phyloP scores from a whole-genome alignment of 1,140 invertebrate species.

The Bathynomus jamesi region DNA sequence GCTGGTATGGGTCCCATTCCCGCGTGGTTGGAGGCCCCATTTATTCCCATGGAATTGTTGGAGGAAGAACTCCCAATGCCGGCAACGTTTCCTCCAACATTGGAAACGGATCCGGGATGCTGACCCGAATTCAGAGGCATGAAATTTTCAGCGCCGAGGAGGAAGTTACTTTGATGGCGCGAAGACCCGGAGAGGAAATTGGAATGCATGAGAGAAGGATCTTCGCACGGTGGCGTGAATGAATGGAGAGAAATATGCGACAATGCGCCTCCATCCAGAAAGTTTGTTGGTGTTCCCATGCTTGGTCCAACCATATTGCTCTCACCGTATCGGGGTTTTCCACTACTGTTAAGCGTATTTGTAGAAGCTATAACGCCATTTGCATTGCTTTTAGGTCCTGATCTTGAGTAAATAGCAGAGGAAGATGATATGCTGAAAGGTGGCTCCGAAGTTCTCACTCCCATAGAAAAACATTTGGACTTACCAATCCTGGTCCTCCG shows the following conservation, averaged over 20 bases:
- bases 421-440: constrained; percentile 23
- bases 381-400: constrained; percentile 17
- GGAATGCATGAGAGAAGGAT: constrained; percentile 22
- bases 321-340: constrained; percentile 22
- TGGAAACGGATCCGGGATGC: constrained; percentile 20
- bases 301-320: constrained; percentile 23
- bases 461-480: not conserved
- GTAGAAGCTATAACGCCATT: constrained; percentile 12
- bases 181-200: constrained; percentile 22
- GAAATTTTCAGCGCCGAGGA: constrained; percentile 25
- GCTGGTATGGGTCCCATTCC: constrained; percentile 14
- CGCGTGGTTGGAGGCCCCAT: not conserved
- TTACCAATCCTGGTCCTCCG: constrained; percentile 15
- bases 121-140: constrained; percentile 25
- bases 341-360: constrained; percentile 2
- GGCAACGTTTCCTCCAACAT: not conserved
- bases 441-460: not conserved
- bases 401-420: constrained; percentile 18
- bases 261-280: constrained; percentile 21
- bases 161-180: constrained; percentile 29
- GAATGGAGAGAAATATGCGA: constrained; percentile 30
- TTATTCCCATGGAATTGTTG: not conserved
- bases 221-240: constrained; percentile 31
- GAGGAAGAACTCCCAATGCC: constrained; percentile 11
- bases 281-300: constrained; percentile 17